Percentiles rank a stretch among this genome's conserved stretches.
Conservation (phyloP, 2,888 invertebrate genomes). For the Mythimna pallens region DNA sequence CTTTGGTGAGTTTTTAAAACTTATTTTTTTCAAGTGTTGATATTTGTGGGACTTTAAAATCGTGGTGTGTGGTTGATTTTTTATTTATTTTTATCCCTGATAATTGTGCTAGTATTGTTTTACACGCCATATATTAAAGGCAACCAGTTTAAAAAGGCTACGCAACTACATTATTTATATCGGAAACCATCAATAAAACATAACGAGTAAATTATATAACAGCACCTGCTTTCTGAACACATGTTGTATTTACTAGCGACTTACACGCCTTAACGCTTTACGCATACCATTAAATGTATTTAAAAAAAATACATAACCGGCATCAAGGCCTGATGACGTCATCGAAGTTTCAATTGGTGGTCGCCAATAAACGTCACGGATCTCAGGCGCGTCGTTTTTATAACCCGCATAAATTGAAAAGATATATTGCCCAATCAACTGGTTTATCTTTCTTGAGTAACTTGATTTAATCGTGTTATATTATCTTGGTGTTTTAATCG, state of each 20-base stretch:
- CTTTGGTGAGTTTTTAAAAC: slow-evolving; percentile 82
- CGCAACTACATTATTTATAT: slow-evolving; percentile 33
- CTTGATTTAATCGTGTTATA: slow-evolving; percentile 63
- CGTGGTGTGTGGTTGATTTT: background rate
- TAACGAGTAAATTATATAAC: slow-evolving; percentile 40
- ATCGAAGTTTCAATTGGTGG: slow-evolving; percentile 65
- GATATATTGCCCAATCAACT: slow-evolving; percentile 70
- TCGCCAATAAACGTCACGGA: slow-evolving; percentile 64
- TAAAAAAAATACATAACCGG: slow-evolving; percentile 27
- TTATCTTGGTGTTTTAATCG: slow-evolving; percentile 47
- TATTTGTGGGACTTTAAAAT: slow-evolving; percentile 3
- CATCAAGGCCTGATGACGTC: slow-evolving; percentile 61
- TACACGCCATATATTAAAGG: slow-evolving; percentile 42
- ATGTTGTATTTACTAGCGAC: slow-evolving; percentile 48
- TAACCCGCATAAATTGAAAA: slow-evolving; percentile 72
- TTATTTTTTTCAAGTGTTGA: slow-evolving; percentile 17
- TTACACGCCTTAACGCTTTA: slow-evolving; percentile 36
- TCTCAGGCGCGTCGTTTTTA: slow-evolving; percentile 68
- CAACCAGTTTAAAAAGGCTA: slow-evolving; percentile 5
- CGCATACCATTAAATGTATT: slow-evolving; percentile 40
- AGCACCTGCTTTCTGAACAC: slow-evolving; percentile 56
- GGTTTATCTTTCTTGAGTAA: slow-evolving; percentile 65
- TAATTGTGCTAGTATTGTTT: slow-evolving; percentile 18
- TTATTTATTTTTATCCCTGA: background rate
- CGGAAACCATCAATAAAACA: slow-evolving; percentile 39